A percentile compares a stretch with the other conserved stretches of the same genome.
Evolutionary conservation across 2,113 vertebrate species (phyloP).

Genomic region (Neopipo cinnamomea): DNA sequence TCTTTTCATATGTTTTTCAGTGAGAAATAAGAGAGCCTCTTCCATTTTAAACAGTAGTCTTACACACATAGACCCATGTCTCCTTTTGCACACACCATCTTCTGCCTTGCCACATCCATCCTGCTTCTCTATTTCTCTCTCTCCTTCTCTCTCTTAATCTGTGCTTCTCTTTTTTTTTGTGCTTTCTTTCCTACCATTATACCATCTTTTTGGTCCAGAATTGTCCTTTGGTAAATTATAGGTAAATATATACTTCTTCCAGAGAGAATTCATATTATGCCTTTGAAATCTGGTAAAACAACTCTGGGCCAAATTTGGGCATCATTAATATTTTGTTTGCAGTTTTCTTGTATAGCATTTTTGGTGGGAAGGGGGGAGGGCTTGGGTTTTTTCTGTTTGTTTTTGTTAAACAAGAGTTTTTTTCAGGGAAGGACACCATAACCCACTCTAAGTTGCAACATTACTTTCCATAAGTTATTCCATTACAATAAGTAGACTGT

Average conservation of each 20-base stretch:
- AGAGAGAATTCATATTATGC: background rate
- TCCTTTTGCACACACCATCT: constrained; percentile 52
- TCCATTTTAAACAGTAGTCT: constrained; percentile 62
- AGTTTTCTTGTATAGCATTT: constrained; percentile 55
- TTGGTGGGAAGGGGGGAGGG: constrained; percentile 54
- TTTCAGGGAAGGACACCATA: constrained; percentile 81
- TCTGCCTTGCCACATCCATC: constrained; percentile 46
- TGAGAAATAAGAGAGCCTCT: constrained; percentile 73
- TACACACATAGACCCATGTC: constrained; percentile 50
- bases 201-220: constrained; percentile 74
- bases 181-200: constrained; percentile 48
- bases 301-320: constrained; percentile 77
- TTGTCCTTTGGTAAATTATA: constrained; percentile 61
- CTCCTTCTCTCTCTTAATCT: background rate
- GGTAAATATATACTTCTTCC: constrained; percentile 37
- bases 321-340: constrained; percentile 61
- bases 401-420: constrained; percentile 63
- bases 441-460: constrained; percentile 81
- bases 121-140: constrained; percentile 14
- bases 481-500: constrained; percentile 78
- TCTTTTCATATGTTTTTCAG: constrained; percentile 66
- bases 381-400: constrained; percentile 34
- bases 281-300: constrained; percentile 55
- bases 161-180: constrained; percentile 15
- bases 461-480: constrained; percentile 78